Evolutionary conservation across 2,113 vertebrate species (phyloP).

Genomic region (Festucalex cinctus): DNA sequence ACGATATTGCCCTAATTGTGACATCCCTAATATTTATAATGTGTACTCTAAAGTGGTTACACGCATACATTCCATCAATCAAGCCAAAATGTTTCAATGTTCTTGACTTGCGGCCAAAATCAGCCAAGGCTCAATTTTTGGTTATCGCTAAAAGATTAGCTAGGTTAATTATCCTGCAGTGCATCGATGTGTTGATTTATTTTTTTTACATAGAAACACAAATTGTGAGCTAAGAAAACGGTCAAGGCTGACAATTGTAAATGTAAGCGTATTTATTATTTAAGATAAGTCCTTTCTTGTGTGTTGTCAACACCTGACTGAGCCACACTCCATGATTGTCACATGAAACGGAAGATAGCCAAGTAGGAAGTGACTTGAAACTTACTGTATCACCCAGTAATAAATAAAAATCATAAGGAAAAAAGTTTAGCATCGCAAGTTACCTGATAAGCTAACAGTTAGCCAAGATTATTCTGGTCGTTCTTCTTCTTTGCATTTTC

Average conservation of each 20-base stretch:
- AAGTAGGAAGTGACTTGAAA: too few species aligned
- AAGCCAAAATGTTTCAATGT: neutral
- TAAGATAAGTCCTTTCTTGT: neutral
- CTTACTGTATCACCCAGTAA: too few species aligned
- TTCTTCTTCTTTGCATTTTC: neutral
- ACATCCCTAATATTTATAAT: too few species aligned
- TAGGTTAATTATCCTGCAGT: neutral
- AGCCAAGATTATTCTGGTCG: neutral
- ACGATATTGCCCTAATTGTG: too few species aligned
- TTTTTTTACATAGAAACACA: neutral
- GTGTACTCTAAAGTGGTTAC: too few species aligned
- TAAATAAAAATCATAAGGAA: too few species aligned
- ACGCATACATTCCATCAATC: neutral
- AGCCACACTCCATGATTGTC: neutral
- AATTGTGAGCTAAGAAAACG: neutral
- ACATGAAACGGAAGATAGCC: neutral
- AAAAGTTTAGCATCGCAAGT: too few species aligned
- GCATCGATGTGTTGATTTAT: neutral
- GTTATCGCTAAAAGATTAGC: neutral
- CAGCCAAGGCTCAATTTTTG: neutral
- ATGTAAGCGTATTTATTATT: neutral
- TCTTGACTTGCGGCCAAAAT: neutral
- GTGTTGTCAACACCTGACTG: neutral
- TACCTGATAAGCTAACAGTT: neutral
- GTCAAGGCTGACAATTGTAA: neutral